Percentiles rank a stretch among this genome's conserved stretches.
These are phyloP conservation scores for Polymixis lichenea DNA, from an alignment of 2,888 invertebrate species.

Conservation along the genomic window DNA sequence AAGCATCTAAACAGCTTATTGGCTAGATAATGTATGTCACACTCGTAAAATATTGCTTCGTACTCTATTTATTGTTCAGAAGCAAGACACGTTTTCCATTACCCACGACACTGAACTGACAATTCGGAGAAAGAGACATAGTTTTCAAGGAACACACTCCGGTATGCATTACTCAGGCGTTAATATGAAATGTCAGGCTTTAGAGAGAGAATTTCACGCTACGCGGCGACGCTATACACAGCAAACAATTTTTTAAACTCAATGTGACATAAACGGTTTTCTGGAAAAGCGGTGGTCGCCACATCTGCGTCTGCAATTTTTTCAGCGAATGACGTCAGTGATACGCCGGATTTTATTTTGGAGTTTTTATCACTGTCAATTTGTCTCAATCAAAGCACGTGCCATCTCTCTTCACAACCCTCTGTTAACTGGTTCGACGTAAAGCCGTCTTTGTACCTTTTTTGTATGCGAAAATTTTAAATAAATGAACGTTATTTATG, in stretches of 20 bases:
- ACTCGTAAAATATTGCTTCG: constrained; percentile 32
- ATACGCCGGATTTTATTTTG: no score
- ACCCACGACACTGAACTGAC: constrained; percentile 5
- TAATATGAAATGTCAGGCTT: neutral
- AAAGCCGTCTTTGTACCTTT: no score
- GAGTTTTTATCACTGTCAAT: no score
- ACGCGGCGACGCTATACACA: neutral
- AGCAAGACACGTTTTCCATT: constrained; percentile 44
- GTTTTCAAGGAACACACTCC: neutral
- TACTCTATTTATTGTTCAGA: constrained; percentile 10
- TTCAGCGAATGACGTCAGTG: neutral
- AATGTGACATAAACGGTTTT: neutral
- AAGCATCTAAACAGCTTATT: constrained; percentile 13
- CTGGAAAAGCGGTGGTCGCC: neutral
- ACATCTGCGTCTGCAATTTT: neutral
- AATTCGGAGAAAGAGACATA: neutral
- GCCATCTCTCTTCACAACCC: no score
- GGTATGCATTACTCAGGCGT: neutral
- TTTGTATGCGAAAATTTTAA: no score
- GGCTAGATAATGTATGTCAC: neutral
- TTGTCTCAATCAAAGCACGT: no score
- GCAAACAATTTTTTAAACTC: neutral
- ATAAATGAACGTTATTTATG: no score
- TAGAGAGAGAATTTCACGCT: neutral
- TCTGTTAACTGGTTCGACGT: no score